Evolutionary conservation across 2,113 vertebrate genomes (phyloP), one percentile per base, ranked within the genome.

Genomic region (Centrocercus urophasianus): DNA sequence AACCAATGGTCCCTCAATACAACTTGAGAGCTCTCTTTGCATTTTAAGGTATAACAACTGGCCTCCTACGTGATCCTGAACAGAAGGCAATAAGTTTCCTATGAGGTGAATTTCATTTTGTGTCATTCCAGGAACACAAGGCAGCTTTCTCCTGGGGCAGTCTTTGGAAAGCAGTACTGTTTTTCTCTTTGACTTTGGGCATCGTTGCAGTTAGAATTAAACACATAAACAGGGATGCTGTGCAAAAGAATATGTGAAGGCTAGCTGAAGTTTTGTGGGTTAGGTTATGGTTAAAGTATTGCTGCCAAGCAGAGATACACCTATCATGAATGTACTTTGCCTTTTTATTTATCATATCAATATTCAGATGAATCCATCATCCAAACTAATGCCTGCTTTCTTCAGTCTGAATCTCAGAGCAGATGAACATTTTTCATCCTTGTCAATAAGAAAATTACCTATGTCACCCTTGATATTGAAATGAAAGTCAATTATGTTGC

Each of bases 361-460:
- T 27, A 36, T 65, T 84, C 48, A 59, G 32, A 60, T 79, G 57
- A 88, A 92, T 75, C 59, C 30, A 78, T 52, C 43, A 72, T 75
- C 69, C 74, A 43, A 86, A 78, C 18, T 72, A 57, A 78, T 80
- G 78, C 18, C 27, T 93, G 25, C 57, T 93, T 93, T 82, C 76
- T 86, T 88, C 45, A 18, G 5, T 74, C 45, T 71, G n/a, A 63
- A 20, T 75, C 40, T 69, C 48, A 90, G 57, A 90, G 78, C 24
- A 84, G 32, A 76, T 45, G 54, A 90, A 67, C 3, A 38, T 52
- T 69, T 94, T 90, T 92, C 78, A 72, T 88, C 43, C 67, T 50
- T 86, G 40, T 92, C 90, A 86, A 75, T 92, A 88, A 72, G 43
- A 91, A 88, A 92, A 86, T 90, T 80, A 69, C 47, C 54, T 79